phyloP scores from a whole-genome alignment of 2,888 invertebrate genomes.

The Hemicrepidius hirtus region DNA sequence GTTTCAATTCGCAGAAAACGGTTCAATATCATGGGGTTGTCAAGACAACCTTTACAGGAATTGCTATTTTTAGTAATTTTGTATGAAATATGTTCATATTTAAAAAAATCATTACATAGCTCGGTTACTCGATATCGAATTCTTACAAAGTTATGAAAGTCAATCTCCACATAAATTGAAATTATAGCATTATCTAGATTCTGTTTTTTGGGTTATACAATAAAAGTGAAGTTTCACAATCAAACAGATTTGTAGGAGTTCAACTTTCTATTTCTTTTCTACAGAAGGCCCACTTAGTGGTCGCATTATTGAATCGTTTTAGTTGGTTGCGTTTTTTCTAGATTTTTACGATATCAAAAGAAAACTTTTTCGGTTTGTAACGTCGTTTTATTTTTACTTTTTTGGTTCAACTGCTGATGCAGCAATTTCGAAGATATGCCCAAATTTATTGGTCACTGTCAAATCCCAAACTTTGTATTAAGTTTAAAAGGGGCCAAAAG shows the following conservation, averaged over 20 bases:
- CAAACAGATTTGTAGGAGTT: slow-evolving; percentile 29
- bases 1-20: too few relatives aligned
- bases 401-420: slow-evolving; percentile 11
- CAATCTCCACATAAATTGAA: not conserved
- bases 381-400: slow-evolving; percentile 12
- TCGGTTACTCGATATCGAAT: too few relatives aligned
- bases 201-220: not conserved
- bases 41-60: too few relatives aligned
- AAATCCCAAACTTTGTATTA: not conserved
- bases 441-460: slow-evolving; percentile 1
- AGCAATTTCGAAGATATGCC: not conserved
- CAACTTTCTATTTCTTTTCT: slow-evolving; percentile 17
- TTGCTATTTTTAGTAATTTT: too few relatives aligned
- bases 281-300: slow-evolving; percentile 24
- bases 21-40: too few relatives aligned
- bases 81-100: too few relatives aligned
- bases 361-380: slow-evolving; percentile 19
- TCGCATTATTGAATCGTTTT: slow-evolving; percentile 20
- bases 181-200: slow-evolving; percentile 14
- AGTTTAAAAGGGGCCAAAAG: not conserved
- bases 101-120: too few relatives aligned
- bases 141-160: too few relatives aligned
- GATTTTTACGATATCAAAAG: slow-evolving; percentile 20
- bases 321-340: slow-evolving; percentile 5
- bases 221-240: slow-evolving; percentile 29